Evolutionary conservation across 2,797 vertebrate species (phyloP).

Genomic region (Sitta carolinensis): DNA sequence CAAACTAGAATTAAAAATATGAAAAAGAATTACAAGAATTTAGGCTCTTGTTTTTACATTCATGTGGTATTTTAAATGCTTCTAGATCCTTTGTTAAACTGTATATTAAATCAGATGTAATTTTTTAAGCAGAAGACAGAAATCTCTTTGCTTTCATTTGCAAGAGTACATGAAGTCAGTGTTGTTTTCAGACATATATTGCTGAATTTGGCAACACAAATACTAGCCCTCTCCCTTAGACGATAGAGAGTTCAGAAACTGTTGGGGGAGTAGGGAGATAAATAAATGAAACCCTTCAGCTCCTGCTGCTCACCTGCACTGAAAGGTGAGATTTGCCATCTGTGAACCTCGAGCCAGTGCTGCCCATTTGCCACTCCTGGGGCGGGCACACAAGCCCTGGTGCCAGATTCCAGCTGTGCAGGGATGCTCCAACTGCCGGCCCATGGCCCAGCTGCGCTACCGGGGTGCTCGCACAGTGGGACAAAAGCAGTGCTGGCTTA

Average conservation of each 20-base stretch:
- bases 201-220: not conserved
- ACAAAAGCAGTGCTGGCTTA: fast-evolving
- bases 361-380: not conserved
- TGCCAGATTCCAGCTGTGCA: fast-evolving
- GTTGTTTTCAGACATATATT: not conserved
- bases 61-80: not conserved
- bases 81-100: not conserved
- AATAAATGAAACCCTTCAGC: not conserved
- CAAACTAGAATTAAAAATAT: not conserved
- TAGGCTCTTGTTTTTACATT: not conserved
- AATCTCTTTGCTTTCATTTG: not conserved
- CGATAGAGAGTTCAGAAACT: not conserved
- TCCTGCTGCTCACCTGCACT: not conserved
- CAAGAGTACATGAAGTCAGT: not conserved
- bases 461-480: fast-evolving
- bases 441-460: fast-evolving
- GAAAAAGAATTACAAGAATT: not conserved
- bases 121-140: not conserved
- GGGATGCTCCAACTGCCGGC: not conserved
- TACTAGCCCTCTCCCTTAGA: not conserved
- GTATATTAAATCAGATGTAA: not conserved
- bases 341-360: not conserved
- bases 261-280: not conserved
- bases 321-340: not conserved
- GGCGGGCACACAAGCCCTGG: not conserved